Percentiles rank a stretch among this genome's conserved stretches.
Conservation (phyloP, 2,888 invertebrate species). For the Bellardia bayeri region DNA sequence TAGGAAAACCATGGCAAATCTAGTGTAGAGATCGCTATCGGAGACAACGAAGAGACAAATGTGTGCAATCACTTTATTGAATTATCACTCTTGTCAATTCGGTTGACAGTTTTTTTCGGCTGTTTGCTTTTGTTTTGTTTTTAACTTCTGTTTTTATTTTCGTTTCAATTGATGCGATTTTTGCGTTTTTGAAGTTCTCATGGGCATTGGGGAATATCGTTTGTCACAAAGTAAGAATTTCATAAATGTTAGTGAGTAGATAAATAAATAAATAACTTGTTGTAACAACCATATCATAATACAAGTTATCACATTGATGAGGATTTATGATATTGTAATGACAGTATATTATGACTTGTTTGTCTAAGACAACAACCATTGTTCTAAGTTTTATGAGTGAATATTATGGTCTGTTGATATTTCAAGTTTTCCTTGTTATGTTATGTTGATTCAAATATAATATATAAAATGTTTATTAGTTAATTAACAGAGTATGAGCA, state of each 20-base stretch:
- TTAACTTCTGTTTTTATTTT: conserved; percentile 46
- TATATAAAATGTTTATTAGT: too few relatives aligned
- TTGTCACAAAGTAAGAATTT: conserved; percentile 51
- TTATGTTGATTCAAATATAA: too few relatives aligned
- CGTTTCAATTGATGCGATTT: conserved; percentile 68
- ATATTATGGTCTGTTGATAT: neutral
- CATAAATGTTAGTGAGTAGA: conserved; percentile 15
- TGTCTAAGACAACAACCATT: conserved; percentile 1
- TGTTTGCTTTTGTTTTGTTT: conserved; percentile 30
- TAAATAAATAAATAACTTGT: conserved; percentile 12
- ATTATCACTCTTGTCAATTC: conserved; percentile 74
- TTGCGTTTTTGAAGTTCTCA: conserved; percentile 66
- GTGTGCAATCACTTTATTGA: conserved; percentile 81
- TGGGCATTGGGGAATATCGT: conserved; percentile 39
- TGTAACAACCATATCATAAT: conserved; percentile 1
- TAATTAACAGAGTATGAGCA: too few relatives aligned
- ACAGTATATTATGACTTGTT: neutral
- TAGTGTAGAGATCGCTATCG: conserved; percentile 78
- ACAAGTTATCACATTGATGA: conserved; percentile 21
- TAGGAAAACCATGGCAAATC: conserved; percentile 21
- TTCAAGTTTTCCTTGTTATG: too few relatives aligned
- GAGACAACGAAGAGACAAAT: conserved; percentile 79
- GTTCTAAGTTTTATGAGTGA: neutral
- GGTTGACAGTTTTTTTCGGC: conserved; percentile 70
- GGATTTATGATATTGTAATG: conserved; percentile 4